Evolutionary conservation across 2,888 invertebrate species (phyloP).

Genomic region (Philaethria dido): DNA sequence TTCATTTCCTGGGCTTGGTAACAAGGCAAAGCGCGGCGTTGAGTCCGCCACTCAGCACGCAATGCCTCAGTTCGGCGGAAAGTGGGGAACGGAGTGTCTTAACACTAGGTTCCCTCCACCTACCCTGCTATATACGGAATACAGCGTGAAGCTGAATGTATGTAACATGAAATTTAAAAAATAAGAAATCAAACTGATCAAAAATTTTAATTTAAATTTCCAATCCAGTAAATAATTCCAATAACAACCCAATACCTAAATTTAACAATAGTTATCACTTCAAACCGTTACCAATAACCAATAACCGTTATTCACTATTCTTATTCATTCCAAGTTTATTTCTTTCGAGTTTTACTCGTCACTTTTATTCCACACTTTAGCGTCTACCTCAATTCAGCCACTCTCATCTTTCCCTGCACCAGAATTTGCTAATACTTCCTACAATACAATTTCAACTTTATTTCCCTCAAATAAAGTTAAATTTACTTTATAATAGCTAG

Average conservation of each 20-base stretch:
- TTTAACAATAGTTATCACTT: not conserved
- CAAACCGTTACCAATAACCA: slow-evolving; percentile 39
- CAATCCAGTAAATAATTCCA: not conserved
- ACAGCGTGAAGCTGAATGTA: no score
- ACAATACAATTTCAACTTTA: slow-evolving; percentile 48
- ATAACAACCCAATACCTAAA: not conserved
- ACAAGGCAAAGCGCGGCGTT: no score
- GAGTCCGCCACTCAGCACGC: no score
- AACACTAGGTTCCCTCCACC: no score
- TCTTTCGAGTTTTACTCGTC: slow-evolving; percentile 61
- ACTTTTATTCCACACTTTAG: slow-evolving; percentile 81
- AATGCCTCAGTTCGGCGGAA: no score
- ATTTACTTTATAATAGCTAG: slow-evolving; percentile 31
- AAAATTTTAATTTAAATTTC: no score
- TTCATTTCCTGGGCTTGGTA: no score
- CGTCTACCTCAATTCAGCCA: slow-evolving; percentile 78
- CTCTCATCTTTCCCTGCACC: slow-evolving; percentile 75
- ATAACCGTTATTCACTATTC: slow-evolving; percentile 46
- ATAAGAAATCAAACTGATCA: no score
- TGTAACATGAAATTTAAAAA: no score
- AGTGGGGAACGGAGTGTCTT: no score
- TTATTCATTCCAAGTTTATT: slow-evolving; percentile 51
- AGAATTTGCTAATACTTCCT: slow-evolving; percentile 62
- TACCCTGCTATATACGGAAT: no score
- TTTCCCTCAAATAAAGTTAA: slow-evolving; percentile 41